phyloP scores from a whole-genome alignment of 1,140 invertebrate species.

The Araneus ventricosus region DNA sequence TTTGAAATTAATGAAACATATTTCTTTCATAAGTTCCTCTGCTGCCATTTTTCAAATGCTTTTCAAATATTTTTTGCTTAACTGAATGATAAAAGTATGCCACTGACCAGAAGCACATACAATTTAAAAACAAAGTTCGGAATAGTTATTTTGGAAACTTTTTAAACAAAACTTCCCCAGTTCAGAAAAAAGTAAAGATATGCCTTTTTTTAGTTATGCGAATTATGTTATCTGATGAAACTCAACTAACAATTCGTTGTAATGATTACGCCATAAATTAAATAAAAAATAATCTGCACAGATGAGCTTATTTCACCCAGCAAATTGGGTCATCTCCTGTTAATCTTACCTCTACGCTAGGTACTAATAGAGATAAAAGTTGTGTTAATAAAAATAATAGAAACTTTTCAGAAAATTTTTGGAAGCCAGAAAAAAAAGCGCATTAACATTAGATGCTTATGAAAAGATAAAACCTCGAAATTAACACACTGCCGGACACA shows the following conservation, averaged over 20 bases:
- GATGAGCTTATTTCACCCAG: not conserved
- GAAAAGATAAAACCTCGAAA: constrained; percentile 1
- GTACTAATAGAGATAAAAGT: not conserved
- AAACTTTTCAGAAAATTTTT: not conserved
- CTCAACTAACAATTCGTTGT: not conserved
- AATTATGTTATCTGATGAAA: not conserved
- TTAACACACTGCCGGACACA: not conserved
- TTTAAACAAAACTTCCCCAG: too few relatives aligned
- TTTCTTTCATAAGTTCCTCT: too few relatives aligned
- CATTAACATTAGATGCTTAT: not conserved
- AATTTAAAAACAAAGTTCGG: too few relatives aligned
- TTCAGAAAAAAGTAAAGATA: too few relatives aligned
- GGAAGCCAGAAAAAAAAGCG: not conserved
- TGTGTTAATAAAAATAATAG: not conserved
- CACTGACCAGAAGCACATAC: too few relatives aligned
- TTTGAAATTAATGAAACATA: too few relatives aligned
- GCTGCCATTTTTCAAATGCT: too few relatives aligned
- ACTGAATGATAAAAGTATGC: too few relatives aligned
- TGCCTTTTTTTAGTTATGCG: too few relatives aligned
- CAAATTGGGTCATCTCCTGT: constrained; percentile 8
- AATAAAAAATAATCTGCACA: not conserved
- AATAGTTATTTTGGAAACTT: too few relatives aligned
- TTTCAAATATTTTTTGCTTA: too few relatives aligned
- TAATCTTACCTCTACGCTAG: not conserved
- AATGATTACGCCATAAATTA: not conserved